Evolutionary conservation across 2,888 invertebrate species (phyloP), one percentile per base, ranked within the genome.

Genomic region (Xanthia icteritia): DNA sequence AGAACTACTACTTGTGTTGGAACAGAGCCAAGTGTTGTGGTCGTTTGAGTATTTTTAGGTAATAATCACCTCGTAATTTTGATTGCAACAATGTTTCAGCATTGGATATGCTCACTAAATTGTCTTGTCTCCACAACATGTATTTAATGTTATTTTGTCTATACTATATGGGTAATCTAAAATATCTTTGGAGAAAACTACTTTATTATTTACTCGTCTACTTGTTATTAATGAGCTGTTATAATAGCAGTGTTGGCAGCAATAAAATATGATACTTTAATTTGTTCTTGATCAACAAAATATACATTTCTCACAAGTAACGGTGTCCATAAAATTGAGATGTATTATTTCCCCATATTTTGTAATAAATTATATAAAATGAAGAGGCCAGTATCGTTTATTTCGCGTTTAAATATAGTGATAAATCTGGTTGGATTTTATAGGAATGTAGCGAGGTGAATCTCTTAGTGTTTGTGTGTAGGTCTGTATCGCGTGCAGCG

Each of bases 21-120:
- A 89, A 6, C 36, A 60, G 68, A 75, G 93, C 94, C 94, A 94
- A 91, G 77, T 87, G 75, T 89, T 86, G 87, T 86, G 86, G 86
- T 81, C 88, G 88, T 91, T 91, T 86, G 86, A 87, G 89, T 94
- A 93, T 94, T 94, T 93, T 93, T 92, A 93, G 93, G 89, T 87
- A 89, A 91, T 90, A 92, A 92, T 90, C 90, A 91, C 90, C 88
- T 90, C 88, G 89, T 91, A 91, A 91, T 87, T 90, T 89, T 84
- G 81, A 89, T 89, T 90, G 89, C 90, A 91, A 90, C 90, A 90
- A 85, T 91, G 90, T 90, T 85, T 87, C 73, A 76, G 73, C 79
- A 61, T 77, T 81, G 54, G 60, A 74, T 73, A 64, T 48, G 42
- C 70, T 76, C 48, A 71, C 72, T 79, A 70, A 84, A 77, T 79